Evolutionary conservation across 2,888 invertebrate species (phyloP), one percentile per base, ranked within the genome.

Genomic region (Macrosoma leucophasiata): DNA sequence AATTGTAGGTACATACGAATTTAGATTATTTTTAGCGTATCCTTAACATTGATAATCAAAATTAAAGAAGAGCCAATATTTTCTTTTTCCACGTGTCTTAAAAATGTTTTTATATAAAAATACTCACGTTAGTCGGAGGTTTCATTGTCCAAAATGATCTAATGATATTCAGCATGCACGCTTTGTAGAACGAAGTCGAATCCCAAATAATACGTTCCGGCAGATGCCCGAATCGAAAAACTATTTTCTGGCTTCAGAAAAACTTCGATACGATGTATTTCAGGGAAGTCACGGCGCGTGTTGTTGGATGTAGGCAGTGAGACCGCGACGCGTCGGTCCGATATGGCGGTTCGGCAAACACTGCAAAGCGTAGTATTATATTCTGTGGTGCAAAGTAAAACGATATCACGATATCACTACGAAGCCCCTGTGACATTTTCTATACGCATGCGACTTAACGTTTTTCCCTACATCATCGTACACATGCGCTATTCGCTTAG

Each of bases 41-140:
- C n/a, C n/a, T n/a, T n/a, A n/a, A n/a, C n/a, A n/a, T n/a, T n/a
- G n/a, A n/a, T n/a, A n/a, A n/a, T n/a, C n/a, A n/a, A n/a, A n/a
- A n/a, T n/a, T n/a, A n/a, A n/a, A n/a, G n/a, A n/a, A n/a, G n/a
- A n/a, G n/a, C n/a, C n/a, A n/a, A n/a, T n/a, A n/a, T n/a, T n/a
- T n/a, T n/a, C n/a, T n/a, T n/a, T n/a, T n/a, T n/a, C n/a, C n/a
- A n/a, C n/a, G n/a, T n/a, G n/a, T n/a, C n/a, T n/a, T n/a, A n/a
- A n/a, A n/a, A n/a, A n/a, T n/a, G n/a, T n/a, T n/a, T n/a, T n/a
- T n/a, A n/a, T n/a, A n/a, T n/a, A 31, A 38, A 27, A 46, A 31
- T 45, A 78, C 82, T 82, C 41, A 84, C 82, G 33, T 73, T 79
- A 8, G 71, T 70, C 42, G 81, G 82, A 33, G 84, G 82, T 44